Percentiles rank a stretch among this genome's conserved stretches.
Evolutionary conservation across 2,888 invertebrate species (phyloP).

Genomic region (Meloe dianella): DNA sequence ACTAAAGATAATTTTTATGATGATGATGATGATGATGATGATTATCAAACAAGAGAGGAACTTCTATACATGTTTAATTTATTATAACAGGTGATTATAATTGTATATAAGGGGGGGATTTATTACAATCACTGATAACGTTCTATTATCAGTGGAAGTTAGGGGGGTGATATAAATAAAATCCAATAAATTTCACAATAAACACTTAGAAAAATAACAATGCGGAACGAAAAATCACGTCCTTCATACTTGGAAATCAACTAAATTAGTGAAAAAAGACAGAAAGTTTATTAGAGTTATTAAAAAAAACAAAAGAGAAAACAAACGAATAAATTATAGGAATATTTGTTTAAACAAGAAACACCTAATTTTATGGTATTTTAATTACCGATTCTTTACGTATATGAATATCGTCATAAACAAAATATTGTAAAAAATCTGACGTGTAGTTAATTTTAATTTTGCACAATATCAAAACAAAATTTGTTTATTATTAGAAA

Average conservation of each 20-base stretch:
- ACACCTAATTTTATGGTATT: background rate
- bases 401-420: background rate
- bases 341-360: background rate
- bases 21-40: background rate
- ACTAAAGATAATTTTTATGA: constrained; percentile 20
- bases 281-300: no score
- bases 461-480: background rate
- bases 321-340: no score
- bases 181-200: background rate
- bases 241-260: background rate
- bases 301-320: no score
- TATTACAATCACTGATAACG: background rate
- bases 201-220: background rate
- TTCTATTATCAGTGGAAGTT: background rate
- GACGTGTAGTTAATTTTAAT: background rate
- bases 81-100: background rate
- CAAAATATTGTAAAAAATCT: background rate
- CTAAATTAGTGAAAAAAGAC: no score
- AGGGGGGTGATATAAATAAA: background rate
- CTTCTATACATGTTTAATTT: background rate
- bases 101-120: background rate
- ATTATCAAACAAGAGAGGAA: background rate
- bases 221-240: background rate
- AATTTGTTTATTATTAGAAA: background rate
- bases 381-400: background rate